A percentile compares a stretch with the other conserved stretches of the same genome.
Evolutionary conservation across 2,113 vertebrate genomes (phyloP).

Genomic region (Strix uralensis): DNA sequence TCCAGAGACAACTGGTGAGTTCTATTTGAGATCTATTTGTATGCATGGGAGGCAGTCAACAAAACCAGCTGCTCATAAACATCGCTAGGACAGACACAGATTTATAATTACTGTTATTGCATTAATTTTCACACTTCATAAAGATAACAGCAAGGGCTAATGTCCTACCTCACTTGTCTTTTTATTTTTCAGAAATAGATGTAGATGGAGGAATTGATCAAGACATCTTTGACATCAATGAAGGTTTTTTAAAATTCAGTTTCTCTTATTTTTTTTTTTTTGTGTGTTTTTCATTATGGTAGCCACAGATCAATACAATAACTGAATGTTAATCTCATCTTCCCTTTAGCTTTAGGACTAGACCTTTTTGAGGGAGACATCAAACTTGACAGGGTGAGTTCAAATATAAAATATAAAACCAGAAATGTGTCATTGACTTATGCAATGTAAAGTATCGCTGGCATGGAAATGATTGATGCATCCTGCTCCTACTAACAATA

Average conservation of each 20-base stretch:
- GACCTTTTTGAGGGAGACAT: conserved; percentile 90
- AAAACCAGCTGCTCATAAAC: conserved; percentile 50
- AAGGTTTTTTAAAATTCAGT: conserved; percentile 77
- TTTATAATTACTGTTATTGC: conserved; percentile 61
- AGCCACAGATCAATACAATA: background rate
- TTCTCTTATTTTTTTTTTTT: background rate
- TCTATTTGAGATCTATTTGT: conserved; percentile 53
- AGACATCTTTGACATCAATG: conserved; percentile 93
- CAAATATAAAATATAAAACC: background rate
- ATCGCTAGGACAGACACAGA: conserved; percentile 20
- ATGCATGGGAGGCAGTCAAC: conserved; percentile 18
- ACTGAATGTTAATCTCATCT: background rate
- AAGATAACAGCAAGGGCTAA: conserved; percentile 49
- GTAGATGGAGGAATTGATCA: conserved; percentile 81
- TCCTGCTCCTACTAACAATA: background rate
- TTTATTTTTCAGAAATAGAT: conserved; percentile 78
- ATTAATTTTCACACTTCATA: conserved; percentile 63
- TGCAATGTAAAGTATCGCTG: background rate
- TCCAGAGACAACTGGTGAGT: conserved; percentile 75
- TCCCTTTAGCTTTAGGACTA: conserved; percentile 79
- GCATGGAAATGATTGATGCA: background rate
- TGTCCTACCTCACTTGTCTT: conserved; percentile 34
- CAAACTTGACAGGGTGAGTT: conserved; percentile 76
- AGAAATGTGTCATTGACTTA: background rate
- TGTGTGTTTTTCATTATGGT: background rate